phyloP scores from a whole-genome alignment of 2,113 vertebrate genomes.

The Xyliphius kryptos region DNA sequence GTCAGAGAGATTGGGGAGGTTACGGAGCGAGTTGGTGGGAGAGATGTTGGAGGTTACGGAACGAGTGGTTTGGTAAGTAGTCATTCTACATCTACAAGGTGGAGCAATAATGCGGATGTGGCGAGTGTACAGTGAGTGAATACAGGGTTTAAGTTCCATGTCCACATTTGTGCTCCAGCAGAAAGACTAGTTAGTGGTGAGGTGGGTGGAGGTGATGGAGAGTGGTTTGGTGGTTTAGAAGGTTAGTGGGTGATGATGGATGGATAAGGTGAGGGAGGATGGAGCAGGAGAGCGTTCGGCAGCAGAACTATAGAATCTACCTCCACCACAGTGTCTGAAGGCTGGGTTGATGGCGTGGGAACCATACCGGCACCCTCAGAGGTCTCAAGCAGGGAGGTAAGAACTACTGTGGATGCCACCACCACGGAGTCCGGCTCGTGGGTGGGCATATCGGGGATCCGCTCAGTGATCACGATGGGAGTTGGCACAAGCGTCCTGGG shows the following conservation, averaged over 20 bases:
- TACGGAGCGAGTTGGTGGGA: too few species aligned
- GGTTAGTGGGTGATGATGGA: constrained; percentile 44
- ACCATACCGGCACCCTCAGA: constrained; percentile 15
- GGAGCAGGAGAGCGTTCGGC: constrained; percentile 8
- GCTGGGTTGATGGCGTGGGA: constrained; percentile 44
- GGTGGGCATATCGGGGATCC: constrained; percentile 48
- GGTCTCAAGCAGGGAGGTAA: not conserved
- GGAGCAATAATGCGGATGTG: too few species aligned
- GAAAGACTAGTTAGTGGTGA: constrained; percentile 46
- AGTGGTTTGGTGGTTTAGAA: constrained; percentile 46
- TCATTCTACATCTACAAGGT: too few species aligned
- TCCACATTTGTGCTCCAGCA: too few species aligned
- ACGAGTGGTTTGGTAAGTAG: too few species aligned
- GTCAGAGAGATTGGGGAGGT: too few species aligned
- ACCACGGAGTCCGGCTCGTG: constrained; percentile 30
- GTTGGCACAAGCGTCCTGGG: constrained; percentile 22
- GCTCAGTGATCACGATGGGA: constrained; percentile 28
- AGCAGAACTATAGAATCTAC: constrained; percentile 49
- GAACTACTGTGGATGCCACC: not conserved
- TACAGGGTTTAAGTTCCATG: too few species aligned
- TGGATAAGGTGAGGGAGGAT: constrained; percentile 30
- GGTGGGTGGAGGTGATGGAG: constrained; percentile 10
- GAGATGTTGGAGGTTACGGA: too few species aligned
- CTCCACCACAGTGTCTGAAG: constrained; percentile 49
- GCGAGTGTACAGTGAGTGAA: too few species aligned